Evolutionary conservation across 37 sponge, comb jelly and placozoan genomes (phyloP), one percentile per base, ranked within the genome.

Genomic region (Ephydatia muelleri): DNA sequence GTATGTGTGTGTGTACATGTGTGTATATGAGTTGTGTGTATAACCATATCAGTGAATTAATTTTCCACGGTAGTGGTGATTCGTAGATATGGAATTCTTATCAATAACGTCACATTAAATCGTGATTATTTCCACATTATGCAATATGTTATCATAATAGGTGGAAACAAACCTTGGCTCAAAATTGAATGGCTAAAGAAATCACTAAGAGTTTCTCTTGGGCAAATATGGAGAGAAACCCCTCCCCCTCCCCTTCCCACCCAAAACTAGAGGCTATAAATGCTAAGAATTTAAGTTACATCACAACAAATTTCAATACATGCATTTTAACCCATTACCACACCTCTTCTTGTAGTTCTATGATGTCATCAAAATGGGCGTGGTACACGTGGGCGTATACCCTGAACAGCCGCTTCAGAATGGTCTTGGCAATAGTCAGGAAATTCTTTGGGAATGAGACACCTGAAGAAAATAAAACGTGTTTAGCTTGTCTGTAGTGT

Each of bases 331-430:
- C 13, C 9, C 14, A 9, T 43, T 14, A 36, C 22, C 70, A 28
- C 32, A 86, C 80, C 86, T 97, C 96, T 76, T 97, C 98, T 31
- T 89, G 79, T 57, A 93, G 88, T 37, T 78, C 49, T 67, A 99
- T 91, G 72, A 99, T 86, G 78, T 93, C 85, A 72, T 86, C 78
- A 73, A 99, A 99, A 83, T 99, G 99, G 76, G 93, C 92, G 70
- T 99, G 97, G 70, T 99, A 99, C 30, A 99, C 90, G 72, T 99
- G 99, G 28, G 99, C 99, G 65, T 99, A 99, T 23, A 99, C 99
- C 38, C 99, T 87, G 70, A 99, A 99, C 48, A 99, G 85, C 38
- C 98, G 84, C 90, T 99, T 99, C 70, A 97, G 88, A 71, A 99
- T 99, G 32, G 95, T 96, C 83, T 99, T 99, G 32, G 96, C 92